Percentiles rank a stretch among this genome's conserved stretches.
These are phyloP conservation scores for Marmota monax DNA, from an alignment of 2,113 vertebrate genomes.

Conservation along the genomic window DNA sequence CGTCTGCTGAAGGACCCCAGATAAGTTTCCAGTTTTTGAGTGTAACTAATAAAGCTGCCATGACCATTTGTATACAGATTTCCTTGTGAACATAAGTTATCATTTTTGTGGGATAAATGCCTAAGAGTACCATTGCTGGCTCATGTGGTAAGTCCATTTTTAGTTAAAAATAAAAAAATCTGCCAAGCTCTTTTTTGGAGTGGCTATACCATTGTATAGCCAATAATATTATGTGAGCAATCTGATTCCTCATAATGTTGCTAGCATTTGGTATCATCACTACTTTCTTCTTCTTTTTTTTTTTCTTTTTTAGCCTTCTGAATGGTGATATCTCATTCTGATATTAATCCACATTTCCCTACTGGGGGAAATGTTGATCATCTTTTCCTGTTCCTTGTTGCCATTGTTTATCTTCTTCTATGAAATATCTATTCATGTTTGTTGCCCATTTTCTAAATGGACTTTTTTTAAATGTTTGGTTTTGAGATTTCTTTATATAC, in stretches of 20 bases:
- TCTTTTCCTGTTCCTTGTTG: constrained; percentile 6
- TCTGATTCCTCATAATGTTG: neutral
- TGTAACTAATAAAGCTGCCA: neutral
- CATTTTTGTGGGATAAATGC: neutral
- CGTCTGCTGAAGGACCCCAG: neutral
- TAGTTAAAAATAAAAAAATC: neutral
- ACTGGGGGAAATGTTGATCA: neutral
- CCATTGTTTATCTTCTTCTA: neutral
- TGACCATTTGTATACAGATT: neutral
- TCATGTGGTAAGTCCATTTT: neutral
- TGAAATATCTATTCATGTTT: neutral
- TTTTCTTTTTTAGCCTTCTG: neutral
- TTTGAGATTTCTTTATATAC: neutral
- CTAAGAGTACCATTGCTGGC: neutral
- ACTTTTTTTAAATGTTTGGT: neutral
- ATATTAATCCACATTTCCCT: constrained; percentile 15
- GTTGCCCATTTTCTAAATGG: constrained; percentile 10
- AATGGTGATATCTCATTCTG: neutral
- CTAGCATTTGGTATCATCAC: neutral
- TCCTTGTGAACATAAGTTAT: neutral
- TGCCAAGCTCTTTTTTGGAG: neutral
- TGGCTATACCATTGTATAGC: neutral
- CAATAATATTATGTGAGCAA: neutral
- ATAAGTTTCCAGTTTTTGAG: constrained; percentile 20
- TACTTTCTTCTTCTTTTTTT: neutral